phyloP scores from a whole-genome alignment of 2,113 vertebrate genomes.

The Poicephalus meyeri region DNA sequence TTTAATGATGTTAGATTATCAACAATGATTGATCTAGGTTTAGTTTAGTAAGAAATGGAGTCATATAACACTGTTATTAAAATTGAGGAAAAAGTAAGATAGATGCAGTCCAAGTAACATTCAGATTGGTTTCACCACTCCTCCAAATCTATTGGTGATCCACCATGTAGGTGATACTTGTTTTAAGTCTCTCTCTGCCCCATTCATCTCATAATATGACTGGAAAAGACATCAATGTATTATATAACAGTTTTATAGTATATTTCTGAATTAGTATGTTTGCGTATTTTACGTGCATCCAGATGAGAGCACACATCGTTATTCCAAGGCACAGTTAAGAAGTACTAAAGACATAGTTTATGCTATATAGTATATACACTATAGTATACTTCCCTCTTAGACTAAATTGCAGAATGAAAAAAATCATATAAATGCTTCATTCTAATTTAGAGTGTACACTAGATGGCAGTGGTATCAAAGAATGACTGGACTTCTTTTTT shows the following conservation, averaged over 20 bases:
- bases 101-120: background rate
- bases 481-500: background rate
- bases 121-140: background rate
- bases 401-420: background rate
- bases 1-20: background rate
- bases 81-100: background rate
- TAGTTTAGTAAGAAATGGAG: background rate
- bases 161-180: background rate
- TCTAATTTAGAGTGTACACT: constrained; percentile 27
- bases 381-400: background rate
- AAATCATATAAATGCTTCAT: background rate
- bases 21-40: background rate
- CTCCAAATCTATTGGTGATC: background rate
- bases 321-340: background rate
- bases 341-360: background rate
- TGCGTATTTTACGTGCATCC: background rate
- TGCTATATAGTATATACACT: background rate
- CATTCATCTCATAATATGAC: background rate
- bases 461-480: constrained; percentile 68
- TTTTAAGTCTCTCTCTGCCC: background rate
- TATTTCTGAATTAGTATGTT: background rate
- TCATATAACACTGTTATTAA: background rate
- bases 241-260: background rate
- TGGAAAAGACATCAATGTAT: background rate
- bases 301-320: background rate